Base-by-base conservation (phyloP, 2,797 vertebrate genomes). In the Squalus acanthias region DNA sequence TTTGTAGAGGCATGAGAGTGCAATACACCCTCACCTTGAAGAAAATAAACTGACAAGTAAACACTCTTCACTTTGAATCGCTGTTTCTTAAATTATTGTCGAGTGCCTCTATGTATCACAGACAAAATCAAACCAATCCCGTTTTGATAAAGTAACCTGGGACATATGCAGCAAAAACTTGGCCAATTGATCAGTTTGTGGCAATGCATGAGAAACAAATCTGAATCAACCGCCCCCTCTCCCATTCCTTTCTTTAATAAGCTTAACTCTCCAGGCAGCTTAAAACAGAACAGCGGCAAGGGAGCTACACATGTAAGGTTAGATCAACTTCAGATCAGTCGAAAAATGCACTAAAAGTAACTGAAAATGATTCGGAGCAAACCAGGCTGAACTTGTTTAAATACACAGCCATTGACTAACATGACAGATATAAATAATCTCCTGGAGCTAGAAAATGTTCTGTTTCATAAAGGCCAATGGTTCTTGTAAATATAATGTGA, bases 391-490 rank as follows among this genome's bases (percentile, higher is more conserved):
- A 60, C 70, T 95, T 17, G 69, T 95, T 76, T 76, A 95, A 72
- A 72, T 76, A 95, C 94, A 95, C 94, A 76, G 70, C 70, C 69
- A 95, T 95, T 95, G 94, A 57, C 94, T 72, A 95, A 76, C 50
- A 72, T 76, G 69, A 95, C 94, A 95, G 94, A 95, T 95, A 72
- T 95, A 95, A 95, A 95, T 95, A 72, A 95, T 95, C 72, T 76
- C 94, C 94, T 33, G 70, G 70, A 95, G 94, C 70, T 95, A 76
- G 46, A 76, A 93, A 95, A 76, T 72, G 70, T 95, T 95, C 94
- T 95, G 94, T 60, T 95, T 76, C 70, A 13, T 57, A 95, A 95
- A 74, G 70, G 46, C 94, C 94, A 95, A 76, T 95, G 70, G 26
- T 95, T 95, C 46, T 95, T 95, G 70, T 74, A 76, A 72, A 95